Conservation (phyloP, 2,113 vertebrate species). For the Sarotherodon lohbergeri region DNA sequence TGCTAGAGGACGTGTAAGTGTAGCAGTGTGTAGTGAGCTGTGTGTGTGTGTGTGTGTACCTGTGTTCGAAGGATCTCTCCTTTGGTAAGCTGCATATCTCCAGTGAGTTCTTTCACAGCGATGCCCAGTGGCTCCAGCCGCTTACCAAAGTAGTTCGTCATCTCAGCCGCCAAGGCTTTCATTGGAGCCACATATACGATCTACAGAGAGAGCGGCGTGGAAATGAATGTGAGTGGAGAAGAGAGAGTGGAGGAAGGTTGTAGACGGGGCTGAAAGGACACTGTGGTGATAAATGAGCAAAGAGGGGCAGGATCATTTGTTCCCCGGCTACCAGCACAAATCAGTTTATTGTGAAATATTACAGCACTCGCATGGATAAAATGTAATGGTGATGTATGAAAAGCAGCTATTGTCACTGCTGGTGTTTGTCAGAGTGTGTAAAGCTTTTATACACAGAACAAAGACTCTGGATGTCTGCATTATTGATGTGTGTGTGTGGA, state of each 20-base stretch:
- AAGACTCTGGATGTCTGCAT: constrained; percentile 5
- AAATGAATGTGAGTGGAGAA: not conserved
- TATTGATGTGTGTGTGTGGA: not conserved
- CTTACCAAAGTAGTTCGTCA: constrained; percentile 98
- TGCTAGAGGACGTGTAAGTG: constrained; percentile 15
- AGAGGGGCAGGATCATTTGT: constrained; percentile 72
- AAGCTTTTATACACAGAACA: constrained; percentile 20
- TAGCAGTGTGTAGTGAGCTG: not conserved
- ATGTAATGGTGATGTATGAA: constrained; percentile 84
- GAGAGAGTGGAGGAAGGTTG: not conserved
- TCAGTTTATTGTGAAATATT: constrained; percentile 85
- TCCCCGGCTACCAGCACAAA: constrained; percentile 80
- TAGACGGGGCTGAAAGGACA: constrained; percentile 63
- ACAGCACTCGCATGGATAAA: constrained; percentile 71
- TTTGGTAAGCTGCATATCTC: constrained; percentile 98
- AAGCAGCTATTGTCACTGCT: constrained; percentile 70
- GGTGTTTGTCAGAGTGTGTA: constrained; percentile 4
- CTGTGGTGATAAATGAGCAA: constrained; percentile 82
- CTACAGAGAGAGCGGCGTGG: constrained; percentile 68
- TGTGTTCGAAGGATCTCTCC: constrained; percentile 95
- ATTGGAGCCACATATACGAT: constrained; percentile 97
- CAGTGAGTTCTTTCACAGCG: constrained; percentile 89
- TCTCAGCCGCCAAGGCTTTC: constrained; percentile 99
- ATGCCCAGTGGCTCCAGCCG: constrained; percentile 90
- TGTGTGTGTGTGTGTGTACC: constrained; percentile 64